Evolutionary conservation across 1,140 invertebrate genomes (phyloP), one percentile per base, ranked within the genome.

Genomic region (Drosophila funebris): DNA sequence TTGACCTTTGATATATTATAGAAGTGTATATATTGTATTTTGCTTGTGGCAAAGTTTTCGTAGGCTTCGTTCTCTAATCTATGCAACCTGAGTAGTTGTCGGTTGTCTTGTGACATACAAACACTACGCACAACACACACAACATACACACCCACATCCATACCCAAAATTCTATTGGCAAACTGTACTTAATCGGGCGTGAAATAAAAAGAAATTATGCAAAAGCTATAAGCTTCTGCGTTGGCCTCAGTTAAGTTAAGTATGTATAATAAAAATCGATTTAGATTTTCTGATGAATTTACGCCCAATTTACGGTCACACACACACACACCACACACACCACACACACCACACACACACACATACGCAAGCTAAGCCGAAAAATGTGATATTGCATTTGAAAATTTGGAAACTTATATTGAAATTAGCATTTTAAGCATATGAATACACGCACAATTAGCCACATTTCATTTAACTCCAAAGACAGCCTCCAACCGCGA

Each of bases 191-290:
- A 88, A 88, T 88, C 83, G 83, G 69, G 78, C 83, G 83, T 88
- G 48, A 88, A 88, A 88, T 88, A 83, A 88, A 88, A 88, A 88
- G 84, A 88, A 88, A 83, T 88, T 88, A 88, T 88, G 83, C 82
- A 78, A 78, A 87, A 73, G 62, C 54, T 50, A 13, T 36, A 54
- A 63, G 69, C 62, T 43, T 33, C 52, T 14, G 3, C 48, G 4
- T 4, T 6, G 18, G 13, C 20, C 4, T 22, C 46, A 36, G 43
- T 56, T 11, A 33, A 6, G 24, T 16, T 20, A 24, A 29, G 54
- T 44, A 11, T 31, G 27, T 24, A 11, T 56, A 58, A 52, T 52
- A 68, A 67, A 85, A 81, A 81, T 82, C 82, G 82, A 87, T 82
- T 81, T 36, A 29, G 27, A 66, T 85, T 87, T 87, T 78, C 80